These are phyloP conservation scores for Umimayanthus kanabou DNA, from an alignment of 92 coral and sea anemone genomes.

Conservation along the genomic window DNA sequence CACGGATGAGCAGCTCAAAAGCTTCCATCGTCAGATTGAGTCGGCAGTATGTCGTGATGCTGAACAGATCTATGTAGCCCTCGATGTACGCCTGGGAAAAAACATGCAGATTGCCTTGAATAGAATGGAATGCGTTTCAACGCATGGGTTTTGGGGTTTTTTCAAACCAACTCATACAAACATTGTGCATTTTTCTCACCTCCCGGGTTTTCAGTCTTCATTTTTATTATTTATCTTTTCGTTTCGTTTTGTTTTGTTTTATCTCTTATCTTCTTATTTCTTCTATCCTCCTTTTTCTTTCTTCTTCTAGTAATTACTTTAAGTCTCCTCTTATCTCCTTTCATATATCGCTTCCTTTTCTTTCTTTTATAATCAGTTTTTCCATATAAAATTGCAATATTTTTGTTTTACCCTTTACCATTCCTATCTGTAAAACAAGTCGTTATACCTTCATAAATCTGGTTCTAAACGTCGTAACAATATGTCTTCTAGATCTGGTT, in stretches of 20 bases:
- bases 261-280: too few relatives aligned
- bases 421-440: too few relatives aligned
- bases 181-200: too few relatives aligned
- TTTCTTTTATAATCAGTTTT: neutral
- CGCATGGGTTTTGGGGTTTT: neutral
- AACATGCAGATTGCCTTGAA: neutral
- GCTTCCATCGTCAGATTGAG: slow-evolving; percentile 89
- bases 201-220: too few relatives aligned
- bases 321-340: neutral
- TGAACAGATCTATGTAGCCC: slow-evolving; percentile 79
- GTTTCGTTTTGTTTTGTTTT: too few relatives aligned
- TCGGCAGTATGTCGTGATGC: slow-evolving; percentile 73
- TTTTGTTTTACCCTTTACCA: too few relatives aligned
- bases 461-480: too few relatives aligned
- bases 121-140: neutral
- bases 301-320: neutral
- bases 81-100: slow-evolving; percentile 76
- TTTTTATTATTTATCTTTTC: too few relatives aligned
- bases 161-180: neutral
- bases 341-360: neutral
- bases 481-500: too few relatives aligned
- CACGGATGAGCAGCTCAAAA: slow-evolving; percentile 75
- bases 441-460: too few relatives aligned
- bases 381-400: neutral
- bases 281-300: neutral